Percentiles rank a stretch among this genome's conserved stretches.
Evolutionary conservation across 2,888 invertebrate genomes (phyloP).

Genomic region (Lucinisca nassula): DNA sequence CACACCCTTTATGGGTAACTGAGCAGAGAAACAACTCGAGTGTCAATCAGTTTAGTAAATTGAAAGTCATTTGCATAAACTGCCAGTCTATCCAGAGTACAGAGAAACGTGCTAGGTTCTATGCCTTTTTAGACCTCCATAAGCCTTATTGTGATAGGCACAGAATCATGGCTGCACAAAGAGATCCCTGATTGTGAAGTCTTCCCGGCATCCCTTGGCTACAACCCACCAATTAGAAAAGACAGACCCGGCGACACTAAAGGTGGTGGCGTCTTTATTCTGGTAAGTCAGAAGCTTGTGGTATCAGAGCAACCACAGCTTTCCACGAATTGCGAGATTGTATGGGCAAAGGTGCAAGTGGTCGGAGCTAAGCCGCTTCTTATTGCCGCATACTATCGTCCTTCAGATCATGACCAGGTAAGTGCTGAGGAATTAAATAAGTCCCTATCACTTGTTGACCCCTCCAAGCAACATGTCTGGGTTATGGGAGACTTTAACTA

Average conservation of each 20-base stretch:
- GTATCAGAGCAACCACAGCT: background rate
- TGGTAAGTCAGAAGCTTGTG: background rate
- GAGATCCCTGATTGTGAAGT: background rate
- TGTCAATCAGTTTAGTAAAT: background rate
- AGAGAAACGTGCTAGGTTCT: slow-evolving; percentile 1
- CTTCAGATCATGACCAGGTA: too few species aligned
- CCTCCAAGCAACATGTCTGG: too few species aligned
- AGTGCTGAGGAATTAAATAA: too few species aligned
- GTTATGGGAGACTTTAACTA: too few species aligned
- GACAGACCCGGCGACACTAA: background rate
- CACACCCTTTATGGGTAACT: background rate
- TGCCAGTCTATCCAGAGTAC: background rate
- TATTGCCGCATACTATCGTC: too few species aligned
- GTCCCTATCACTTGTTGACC: too few species aligned
- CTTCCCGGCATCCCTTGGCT: background rate
- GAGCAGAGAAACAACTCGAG: background rate
- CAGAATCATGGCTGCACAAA: background rate
- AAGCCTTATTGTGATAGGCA: background rate
- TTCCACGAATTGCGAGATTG: background rate
- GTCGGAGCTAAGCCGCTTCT: too few species aligned
- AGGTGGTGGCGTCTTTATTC: slow-evolving; percentile 5
- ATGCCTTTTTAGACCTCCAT: background rate
- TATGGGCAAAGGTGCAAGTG: background rate
- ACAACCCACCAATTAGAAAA: background rate
- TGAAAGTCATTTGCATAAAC: background rate